phyloP scores from a whole-genome alignment of 2,797 vertebrate genomes.

The Cuculus canorus region DNA sequence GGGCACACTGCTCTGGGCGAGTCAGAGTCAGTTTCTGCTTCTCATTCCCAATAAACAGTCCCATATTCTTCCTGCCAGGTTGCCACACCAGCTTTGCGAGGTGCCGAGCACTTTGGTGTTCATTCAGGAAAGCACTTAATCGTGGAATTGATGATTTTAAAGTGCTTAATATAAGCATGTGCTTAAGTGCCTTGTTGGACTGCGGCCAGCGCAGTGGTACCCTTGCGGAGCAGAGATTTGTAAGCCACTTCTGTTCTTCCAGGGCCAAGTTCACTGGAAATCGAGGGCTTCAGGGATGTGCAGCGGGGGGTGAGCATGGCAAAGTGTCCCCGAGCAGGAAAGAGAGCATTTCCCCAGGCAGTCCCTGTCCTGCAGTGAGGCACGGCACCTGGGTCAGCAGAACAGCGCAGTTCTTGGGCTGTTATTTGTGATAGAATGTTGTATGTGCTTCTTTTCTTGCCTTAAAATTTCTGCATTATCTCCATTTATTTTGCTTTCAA shows the following conservation, averaged over 20 bases:
- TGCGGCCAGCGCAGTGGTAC: background rate
- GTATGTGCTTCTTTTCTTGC: background rate
- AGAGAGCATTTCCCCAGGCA: background rate
- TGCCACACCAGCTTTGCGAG: background rate
- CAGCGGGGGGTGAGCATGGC: background rate
- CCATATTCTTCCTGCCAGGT: background rate
- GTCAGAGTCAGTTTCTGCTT: background rate
- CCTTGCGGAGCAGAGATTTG: background rate
- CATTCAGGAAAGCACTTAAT: constrained; percentile 47
- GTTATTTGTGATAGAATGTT: background rate
- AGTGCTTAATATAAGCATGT: background rate
- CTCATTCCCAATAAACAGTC: background rate
- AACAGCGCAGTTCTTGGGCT: background rate
- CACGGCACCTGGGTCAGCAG: background rate
- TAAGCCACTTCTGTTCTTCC: background rate
- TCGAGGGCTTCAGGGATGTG: background rate
- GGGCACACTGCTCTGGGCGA: background rate
- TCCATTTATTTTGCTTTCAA: background rate
- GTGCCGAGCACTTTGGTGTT: background rate
- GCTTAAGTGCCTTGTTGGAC: constrained; percentile 40
- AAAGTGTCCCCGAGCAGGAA: background rate
- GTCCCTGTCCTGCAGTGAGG: no score
- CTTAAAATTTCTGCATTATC: background rate
- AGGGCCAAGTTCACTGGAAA: background rate
- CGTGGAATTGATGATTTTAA: background rate